phyloP scores from a whole-genome alignment of 2,113 vertebrate genomes.

The Alethe castanea region DNA sequence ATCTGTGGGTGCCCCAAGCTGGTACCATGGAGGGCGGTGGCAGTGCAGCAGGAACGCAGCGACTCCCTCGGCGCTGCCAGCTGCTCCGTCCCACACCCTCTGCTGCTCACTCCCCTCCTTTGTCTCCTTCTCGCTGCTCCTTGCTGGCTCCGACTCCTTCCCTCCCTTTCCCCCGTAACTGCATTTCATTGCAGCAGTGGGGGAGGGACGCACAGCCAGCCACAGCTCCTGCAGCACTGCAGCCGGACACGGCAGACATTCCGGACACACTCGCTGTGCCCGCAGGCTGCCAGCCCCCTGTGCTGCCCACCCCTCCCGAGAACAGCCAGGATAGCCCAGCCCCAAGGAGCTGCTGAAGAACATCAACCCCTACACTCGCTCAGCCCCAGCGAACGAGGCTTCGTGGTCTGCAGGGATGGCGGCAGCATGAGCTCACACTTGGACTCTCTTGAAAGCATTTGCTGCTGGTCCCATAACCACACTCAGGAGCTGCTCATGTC shows the following conservation, averaged over 20 bases:
- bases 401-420: constrained; percentile 48
- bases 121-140: constrained; percentile 56
- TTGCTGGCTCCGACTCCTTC: constrained; percentile 38
- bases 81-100: constrained; percentile 21
- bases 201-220: not conserved
- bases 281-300: not conserved
- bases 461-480: constrained; percentile 36
- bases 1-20: not conserved
- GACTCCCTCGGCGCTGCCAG: not conserved
- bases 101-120: constrained; percentile 26
- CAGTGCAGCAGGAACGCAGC: not conserved
- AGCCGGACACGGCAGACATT: not conserved
- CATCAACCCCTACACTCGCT: not conserved
- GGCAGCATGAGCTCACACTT: constrained; percentile 65
- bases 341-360: not conserved
- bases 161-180: constrained; percentile 44
- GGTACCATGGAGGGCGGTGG: constrained; percentile 36
- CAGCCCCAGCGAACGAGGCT: not conserved
- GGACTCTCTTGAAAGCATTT: constrained; percentile 47
- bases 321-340: not conserved
- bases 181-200: constrained; percentile 24
- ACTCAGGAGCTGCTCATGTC: not conserved
- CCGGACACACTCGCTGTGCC: not conserved
- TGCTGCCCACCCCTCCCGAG: not conserved
- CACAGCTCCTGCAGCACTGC: not conserved